These are phyloP conservation scores for Hydractinia echinata DNA, from an alignment of 30 jellyfish, hydroid and myxozoan genomes.

Conservation along the genomic window DNA sequence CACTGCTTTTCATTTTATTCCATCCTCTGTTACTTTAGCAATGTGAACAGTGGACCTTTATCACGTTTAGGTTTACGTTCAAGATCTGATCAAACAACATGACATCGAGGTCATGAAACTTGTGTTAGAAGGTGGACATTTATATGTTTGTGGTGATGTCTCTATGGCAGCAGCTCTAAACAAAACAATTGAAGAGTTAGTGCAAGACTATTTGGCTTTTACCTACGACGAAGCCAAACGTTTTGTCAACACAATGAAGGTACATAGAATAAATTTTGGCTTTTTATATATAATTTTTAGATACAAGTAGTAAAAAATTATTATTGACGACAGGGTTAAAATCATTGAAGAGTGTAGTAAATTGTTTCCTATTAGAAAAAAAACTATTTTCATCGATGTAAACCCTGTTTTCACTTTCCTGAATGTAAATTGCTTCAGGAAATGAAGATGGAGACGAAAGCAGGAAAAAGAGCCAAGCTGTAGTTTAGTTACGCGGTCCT, in stretches of 20 bases:
- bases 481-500: no score
- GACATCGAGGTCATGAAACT: slow-evolving; percentile 44
- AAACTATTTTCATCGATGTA: no score
- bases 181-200: slow-evolving; percentile 42
- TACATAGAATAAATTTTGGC: background rate
- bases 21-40: no score
- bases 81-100: slow-evolving; percentile 48
- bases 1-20: no score
- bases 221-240: slow-evolving; percentile 58
- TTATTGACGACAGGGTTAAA: no score
- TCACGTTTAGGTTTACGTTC: slow-evolving; percentile 58
- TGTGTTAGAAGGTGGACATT: slow-evolving; percentile 62
- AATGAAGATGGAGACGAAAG: no score
- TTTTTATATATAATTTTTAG: no score
- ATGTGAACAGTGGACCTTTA: no score
- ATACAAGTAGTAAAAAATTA: no score
- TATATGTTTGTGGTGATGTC: slow-evolving; percentile 89
- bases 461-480: no score
- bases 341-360: no score
- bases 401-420: slow-evolving; percentile 1
- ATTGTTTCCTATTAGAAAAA: no score
- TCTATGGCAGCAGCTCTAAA: slow-evolving; percentile 84
- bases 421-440: slow-evolving; percentile 39
- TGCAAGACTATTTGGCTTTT: slow-evolving; percentile 69
- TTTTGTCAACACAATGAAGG: slow-evolving; percentile 50